These are phyloP conservation scores for Phania funesta DNA, from an alignment of 2,888 invertebrate genomes.

Conservation along the genomic window DNA sequence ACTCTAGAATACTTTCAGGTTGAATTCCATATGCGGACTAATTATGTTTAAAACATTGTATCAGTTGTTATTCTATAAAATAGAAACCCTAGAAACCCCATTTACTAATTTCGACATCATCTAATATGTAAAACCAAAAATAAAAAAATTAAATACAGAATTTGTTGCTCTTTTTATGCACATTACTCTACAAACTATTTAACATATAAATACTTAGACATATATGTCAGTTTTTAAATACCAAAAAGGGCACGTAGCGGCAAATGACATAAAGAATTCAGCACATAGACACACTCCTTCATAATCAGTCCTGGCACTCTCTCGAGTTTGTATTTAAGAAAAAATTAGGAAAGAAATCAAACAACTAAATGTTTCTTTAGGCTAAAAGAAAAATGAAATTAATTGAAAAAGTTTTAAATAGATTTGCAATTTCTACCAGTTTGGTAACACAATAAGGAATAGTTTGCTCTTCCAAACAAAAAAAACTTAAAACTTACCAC, in stretches of 20 bases:
- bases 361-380: conserved; percentile 55
- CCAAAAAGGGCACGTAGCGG: neutral
- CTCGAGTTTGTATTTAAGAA: neutral
- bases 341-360: conserved; percentile 7
- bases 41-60: no score
- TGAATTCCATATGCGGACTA: no score
- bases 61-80: no score
- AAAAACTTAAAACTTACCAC: conserved; percentile 44
- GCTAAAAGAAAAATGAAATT: conserved; percentile 53
- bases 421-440: neutral
- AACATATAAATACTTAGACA: neutral
- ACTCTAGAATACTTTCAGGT: no score
- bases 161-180: neutral
- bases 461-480: neutral
- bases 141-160: neutral
- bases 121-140: neutral
- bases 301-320: neutral
- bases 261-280: conserved; percentile 12
- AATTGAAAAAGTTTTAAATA: conserved; percentile 57
- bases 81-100: no score
- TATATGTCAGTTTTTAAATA: conserved; percentile 25
- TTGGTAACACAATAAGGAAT: neutral
- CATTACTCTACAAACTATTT: neutral
- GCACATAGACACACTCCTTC: neutral
- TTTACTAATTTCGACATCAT: no score